Evolutionary conservation across 2,113 vertebrate species (phyloP).

Genomic region (Tragulus kanchil): DNA sequence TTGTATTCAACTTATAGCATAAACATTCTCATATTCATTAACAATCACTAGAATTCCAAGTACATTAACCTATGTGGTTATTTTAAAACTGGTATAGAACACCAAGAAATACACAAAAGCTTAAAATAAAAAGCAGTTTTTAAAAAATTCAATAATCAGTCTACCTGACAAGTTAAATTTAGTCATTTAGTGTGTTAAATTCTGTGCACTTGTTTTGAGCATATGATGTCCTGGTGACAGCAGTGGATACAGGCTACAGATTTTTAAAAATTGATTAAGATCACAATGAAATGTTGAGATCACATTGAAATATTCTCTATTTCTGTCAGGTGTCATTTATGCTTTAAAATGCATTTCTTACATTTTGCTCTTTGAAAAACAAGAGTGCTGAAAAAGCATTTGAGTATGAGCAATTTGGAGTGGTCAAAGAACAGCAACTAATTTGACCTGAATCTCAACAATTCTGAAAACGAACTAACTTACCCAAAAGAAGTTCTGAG

Average conservation of each 20-base stretch:
- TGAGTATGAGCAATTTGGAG: constrained; percentile 81
- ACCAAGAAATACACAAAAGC: constrained; percentile 51
- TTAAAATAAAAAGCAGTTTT: constrained; percentile 75
- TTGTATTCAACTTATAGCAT: constrained; percentile 40
- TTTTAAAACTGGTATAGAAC: constrained; percentile 68
- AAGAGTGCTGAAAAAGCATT: constrained; percentile 79
- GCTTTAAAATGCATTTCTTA: constrained; percentile 86
- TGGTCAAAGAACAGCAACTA: constrained; percentile 69
- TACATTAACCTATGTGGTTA: constrained; percentile 59
- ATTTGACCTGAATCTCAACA: constrained; percentile 59
- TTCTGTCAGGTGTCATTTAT: constrained; percentile 78
- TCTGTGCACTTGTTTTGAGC: constrained; percentile 76
- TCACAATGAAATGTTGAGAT: constrained; percentile 54
- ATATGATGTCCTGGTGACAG: constrained; percentile 53
- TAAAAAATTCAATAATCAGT: constrained; percentile 35
- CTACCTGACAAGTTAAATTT: constrained; percentile 43
- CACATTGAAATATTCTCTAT: constrained; percentile 76
- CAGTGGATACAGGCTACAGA: constrained; percentile 71
- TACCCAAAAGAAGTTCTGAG: constrained; percentile 51
- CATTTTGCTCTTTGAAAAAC: constrained; percentile 85
- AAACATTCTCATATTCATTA: constrained; percentile 58
- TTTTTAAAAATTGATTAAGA: constrained; percentile 80
- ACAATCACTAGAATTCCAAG: constrained; percentile 76
- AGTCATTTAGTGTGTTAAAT: constrained; percentile 63
- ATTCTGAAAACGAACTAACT: constrained; percentile 65